Percentiles rank a stretch among this genome's conserved stretches.
Evolutionary conservation across 2,797 vertebrate genomes (phyloP).

Genomic region (Rallus crepitans): DNA sequence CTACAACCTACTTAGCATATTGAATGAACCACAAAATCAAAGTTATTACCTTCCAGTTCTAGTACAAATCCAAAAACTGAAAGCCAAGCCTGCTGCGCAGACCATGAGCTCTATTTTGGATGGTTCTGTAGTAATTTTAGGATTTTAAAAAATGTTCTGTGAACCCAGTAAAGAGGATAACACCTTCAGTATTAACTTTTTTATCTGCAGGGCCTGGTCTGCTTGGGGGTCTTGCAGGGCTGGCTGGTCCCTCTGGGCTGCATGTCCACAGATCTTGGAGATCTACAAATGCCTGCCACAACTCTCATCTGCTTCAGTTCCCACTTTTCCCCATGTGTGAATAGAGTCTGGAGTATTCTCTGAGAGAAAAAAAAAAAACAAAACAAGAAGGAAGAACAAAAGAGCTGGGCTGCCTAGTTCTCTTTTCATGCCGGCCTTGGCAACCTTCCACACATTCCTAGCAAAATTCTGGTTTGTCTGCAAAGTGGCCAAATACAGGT

Average conservation of each 20-base stretch:
- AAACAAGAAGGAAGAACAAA: not conserved
- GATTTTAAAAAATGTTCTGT: not conserved
- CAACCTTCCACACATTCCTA: not conserved
- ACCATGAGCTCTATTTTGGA: not conserved
- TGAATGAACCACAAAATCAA: not conserved
- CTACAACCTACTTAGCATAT: not conserved
- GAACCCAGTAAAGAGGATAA: not conserved
- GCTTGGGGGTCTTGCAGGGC: not conserved
- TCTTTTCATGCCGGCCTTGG: not conserved
- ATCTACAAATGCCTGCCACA: rapidly evolving
- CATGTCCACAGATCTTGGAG: not conserved
- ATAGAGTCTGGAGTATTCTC: not conserved
- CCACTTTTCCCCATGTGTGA: not conserved
- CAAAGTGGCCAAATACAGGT: not conserved
- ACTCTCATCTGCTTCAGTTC: not conserved
- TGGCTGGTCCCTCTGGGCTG: not conserved
- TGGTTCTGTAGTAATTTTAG: not conserved
- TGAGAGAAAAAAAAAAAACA: not conserved
- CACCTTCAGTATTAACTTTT: not conserved
- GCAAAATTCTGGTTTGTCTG: not conserved
- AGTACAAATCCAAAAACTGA: not conserved
- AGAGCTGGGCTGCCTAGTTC: not conserved
- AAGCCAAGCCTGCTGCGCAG: not conserved
- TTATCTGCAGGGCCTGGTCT: not conserved
- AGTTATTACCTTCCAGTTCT: not conserved